phyloP scores from a whole-genome alignment of 2,113 vertebrate genomes.

The Nematolebias whitei region DNA sequence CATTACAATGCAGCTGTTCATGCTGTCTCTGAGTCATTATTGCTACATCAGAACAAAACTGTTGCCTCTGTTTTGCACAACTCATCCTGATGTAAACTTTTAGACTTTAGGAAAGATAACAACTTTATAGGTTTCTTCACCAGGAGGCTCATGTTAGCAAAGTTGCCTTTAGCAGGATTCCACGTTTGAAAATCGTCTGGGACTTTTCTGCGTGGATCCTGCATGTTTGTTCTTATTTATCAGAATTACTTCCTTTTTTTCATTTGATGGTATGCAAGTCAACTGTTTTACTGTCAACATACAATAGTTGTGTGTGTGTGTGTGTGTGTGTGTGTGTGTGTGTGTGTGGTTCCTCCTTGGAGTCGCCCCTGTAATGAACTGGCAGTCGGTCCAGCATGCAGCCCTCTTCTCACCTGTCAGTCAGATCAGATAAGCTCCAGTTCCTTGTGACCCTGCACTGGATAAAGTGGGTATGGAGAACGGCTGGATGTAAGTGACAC shows the following conservation, averaged over 20 bases:
- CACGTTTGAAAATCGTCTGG: background rate
- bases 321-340: background rate
- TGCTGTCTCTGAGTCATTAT: no score
- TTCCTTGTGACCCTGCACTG: background rate
- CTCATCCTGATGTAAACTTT: background rate
- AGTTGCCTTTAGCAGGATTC: no score
- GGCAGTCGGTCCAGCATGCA: background rate
- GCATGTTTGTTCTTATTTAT: background rate
- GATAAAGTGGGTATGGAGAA: slow-evolving; percentile 1
- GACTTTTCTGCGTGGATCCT: background rate
- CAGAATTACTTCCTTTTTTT: no score
- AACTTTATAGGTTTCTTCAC: background rate
- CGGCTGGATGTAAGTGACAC: slow-evolving; percentile 1
- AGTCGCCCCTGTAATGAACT: background rate
- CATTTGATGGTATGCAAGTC: background rate
- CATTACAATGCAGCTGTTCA: no score
- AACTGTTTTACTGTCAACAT: background rate
- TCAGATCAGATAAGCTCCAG: slow-evolving; percentile 3
- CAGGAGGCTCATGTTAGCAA: background rate
- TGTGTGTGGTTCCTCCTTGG: background rate
- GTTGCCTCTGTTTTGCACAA: background rate
- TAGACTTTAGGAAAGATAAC: no score
- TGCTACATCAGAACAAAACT: no score
- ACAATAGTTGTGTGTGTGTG: background rate
- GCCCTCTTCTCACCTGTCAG: background rate